Evolutionary conservation across 2,888 invertebrate genomes (phyloP), one percentile per base, ranked within the genome.

Genomic region (Lordiphosa andalusiaca): DNA sequence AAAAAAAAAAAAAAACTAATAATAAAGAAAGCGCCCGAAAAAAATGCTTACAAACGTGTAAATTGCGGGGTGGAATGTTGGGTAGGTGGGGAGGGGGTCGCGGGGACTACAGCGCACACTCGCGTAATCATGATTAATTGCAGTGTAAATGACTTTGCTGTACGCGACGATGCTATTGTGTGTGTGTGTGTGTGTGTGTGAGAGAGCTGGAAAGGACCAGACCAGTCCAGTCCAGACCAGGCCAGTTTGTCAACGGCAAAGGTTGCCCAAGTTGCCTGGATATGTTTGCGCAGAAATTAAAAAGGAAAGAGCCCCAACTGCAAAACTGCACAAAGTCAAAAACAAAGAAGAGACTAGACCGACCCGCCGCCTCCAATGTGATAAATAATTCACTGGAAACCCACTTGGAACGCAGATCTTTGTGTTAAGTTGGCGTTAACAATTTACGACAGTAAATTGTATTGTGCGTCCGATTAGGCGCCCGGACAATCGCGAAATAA

Each of bases 71-170:
- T 10, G 25, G 30, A 23, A 4, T 5, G 51, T 16, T 13, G 19
- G 6, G 13, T n/a, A n/a, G 23, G 30, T n/a, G 46, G 49, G 37
- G n/a, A 13, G 6, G 16, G 16, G 30, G 30, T 9, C 7, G 9
- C 3, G 30, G 23, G 16, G 25, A 13, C 6, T 19, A 19, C 35
- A 12, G 49, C 13, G 19, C 19, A 68, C 69, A 67, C 64, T 69
- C 73, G 73, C 81, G 84, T 88, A 87, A 87, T 88, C 86, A 87
- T 87, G 87, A 88, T 88, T 87, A 87, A 88, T 88, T 87, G 87
- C 84, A 84, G 85, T 77, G 84, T 87, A 86, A 86, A 88, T 87
- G 86, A 86, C 84, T 86, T 76, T 69, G 74, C 67, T 74, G 70
- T 67, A 53, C 55, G 51, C 59, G 47, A 39, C 54, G 59, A 54